A percentile compares a stretch with the other conserved stretches of the same genome.
Conservation (phyloP, 2,113 vertebrate genomes). For the Micronycteris hirsuta region DNA sequence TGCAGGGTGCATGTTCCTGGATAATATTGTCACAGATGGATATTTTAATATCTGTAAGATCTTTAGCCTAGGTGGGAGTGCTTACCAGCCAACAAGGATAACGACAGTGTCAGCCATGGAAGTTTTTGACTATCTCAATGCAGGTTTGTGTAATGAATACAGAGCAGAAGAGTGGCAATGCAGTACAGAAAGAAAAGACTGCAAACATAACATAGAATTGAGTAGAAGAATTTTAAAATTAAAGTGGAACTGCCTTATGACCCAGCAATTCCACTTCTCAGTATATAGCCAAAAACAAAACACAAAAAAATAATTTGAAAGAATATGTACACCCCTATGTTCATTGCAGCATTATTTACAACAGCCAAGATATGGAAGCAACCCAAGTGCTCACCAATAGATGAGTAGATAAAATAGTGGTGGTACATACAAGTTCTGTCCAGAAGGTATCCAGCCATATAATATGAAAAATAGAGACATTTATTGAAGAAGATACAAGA, state of each 20-base stretch:
- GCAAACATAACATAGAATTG: constrained; percentile 91
- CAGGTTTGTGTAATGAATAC: constrained; percentile 89
- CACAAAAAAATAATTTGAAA: not conserved
- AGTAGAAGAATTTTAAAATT: constrained; percentile 81
- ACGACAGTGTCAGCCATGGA: constrained; percentile 78
- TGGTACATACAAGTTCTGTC: too few relatives aligned
- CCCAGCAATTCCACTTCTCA: not conserved
- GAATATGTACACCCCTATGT: not conserved
- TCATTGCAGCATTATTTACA: not conserved
- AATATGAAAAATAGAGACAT: too few relatives aligned
- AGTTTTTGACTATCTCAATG: constrained; percentile 87
- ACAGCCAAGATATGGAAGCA: too few relatives aligned
- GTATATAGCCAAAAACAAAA: not conserved
- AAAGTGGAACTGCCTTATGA: not conserved
- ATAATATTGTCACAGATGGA: constrained; percentile 79
- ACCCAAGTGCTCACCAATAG: too few relatives aligned
- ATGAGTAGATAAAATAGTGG: too few relatives aligned
- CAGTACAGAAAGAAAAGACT: constrained; percentile 90
- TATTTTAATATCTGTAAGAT: constrained; percentile 87
- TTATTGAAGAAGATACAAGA: too few relatives aligned
- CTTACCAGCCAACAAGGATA: constrained; percentile 88
- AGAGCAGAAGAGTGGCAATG: constrained; percentile 87
- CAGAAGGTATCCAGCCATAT: too few relatives aligned
- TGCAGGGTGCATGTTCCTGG: constrained; percentile 64
- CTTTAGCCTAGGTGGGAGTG: constrained; percentile 91